These are phyloP conservation scores for Ophion obscuratus DNA, from an alignment of 2,888 invertebrate species.

Conservation along the genomic window DNA sequence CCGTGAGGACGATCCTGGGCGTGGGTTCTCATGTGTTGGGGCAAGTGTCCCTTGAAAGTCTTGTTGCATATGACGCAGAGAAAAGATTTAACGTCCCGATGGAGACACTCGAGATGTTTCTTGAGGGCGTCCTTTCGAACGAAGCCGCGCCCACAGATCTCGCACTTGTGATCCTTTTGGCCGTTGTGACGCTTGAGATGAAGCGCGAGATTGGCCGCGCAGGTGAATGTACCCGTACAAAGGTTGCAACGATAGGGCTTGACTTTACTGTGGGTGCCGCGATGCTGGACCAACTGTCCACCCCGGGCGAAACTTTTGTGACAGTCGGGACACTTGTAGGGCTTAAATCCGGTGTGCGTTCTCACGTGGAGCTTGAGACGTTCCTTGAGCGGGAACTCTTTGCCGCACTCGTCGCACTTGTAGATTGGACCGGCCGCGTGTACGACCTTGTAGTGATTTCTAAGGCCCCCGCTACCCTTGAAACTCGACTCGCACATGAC, in stretches of 20 bases:
- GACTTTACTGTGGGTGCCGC: slow-evolving; percentile 90
- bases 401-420: slow-evolving; percentile 90
- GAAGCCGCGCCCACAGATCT: slow-evolving; percentile 92
- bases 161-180: slow-evolving; percentile 91
- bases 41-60: slow-evolving; percentile 91
- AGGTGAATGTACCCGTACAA: slow-evolving; percentile 90
- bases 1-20: slow-evolving; percentile 90
- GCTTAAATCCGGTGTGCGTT: slow-evolving; percentile 90
- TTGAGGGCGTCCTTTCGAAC: slow-evolving; percentile 90
- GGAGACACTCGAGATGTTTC: slow-evolving; percentile 91
- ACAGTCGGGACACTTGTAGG: slow-evolving; percentile 88
- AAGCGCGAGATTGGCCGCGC: slow-evolving; percentile 84
- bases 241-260: slow-evolving; percentile 90
- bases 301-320: slow-evolving; percentile 89
- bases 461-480: slow-evolving; percentile 81
- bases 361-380: slow-evolving; percentile 90
- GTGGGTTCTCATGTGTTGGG: slow-evolving; percentile 93
- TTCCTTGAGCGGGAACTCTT: slow-evolving; percentile 91
- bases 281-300: slow-evolving; percentile 91
- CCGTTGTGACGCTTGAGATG: slow-evolving; percentile 88
- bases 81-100: slow-evolving; percentile 90
- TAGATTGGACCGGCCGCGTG: slow-evolving; percentile 84
- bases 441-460: slow-evolving; percentile 82
- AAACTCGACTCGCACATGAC: slow-evolving; percentile 79
- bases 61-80: slow-evolving; percentile 93